Percentiles rank a stretch among this genome's conserved stretches.
Conservation (phyloP, 2,113 vertebrate genomes). For the Oenanthe oenanthe region DNA sequence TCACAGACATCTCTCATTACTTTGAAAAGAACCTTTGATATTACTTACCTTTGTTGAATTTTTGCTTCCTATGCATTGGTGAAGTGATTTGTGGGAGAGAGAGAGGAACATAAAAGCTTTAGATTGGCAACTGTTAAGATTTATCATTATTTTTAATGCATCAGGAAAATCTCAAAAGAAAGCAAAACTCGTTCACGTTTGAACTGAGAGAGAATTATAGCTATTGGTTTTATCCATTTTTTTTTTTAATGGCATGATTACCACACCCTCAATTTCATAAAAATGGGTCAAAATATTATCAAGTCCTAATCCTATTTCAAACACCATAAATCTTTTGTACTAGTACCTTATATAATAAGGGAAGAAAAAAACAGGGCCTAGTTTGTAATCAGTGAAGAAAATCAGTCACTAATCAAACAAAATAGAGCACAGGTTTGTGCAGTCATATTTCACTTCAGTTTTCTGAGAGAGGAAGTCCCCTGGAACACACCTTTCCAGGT, state of each 20-base stretch:
- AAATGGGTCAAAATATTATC: neutral
- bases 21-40: neutral
- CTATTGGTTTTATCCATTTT: neutral
- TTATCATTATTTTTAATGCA: neutral
- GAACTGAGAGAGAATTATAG: neutral
- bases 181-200: neutral
- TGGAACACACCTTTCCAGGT: neutral
- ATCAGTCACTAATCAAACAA: neutral
- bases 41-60: neutral
- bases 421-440: accelerated
- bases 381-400: neutral
- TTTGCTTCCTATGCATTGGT: neutral
- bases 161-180: neutral
- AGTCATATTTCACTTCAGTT: neutral
- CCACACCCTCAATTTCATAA: neutral
- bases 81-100: neutral
- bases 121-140: neutral
- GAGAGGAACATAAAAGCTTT: neutral
- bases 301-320: neutral
- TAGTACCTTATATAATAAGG: neutral
- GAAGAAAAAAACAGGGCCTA: neutral
- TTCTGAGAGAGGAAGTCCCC: neutral
- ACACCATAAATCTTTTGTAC: neutral
- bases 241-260: neutral
- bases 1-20: neutral